Conservation (phyloP, 2,888 invertebrate species). For the Shargacucullia verbasci region DNA sequence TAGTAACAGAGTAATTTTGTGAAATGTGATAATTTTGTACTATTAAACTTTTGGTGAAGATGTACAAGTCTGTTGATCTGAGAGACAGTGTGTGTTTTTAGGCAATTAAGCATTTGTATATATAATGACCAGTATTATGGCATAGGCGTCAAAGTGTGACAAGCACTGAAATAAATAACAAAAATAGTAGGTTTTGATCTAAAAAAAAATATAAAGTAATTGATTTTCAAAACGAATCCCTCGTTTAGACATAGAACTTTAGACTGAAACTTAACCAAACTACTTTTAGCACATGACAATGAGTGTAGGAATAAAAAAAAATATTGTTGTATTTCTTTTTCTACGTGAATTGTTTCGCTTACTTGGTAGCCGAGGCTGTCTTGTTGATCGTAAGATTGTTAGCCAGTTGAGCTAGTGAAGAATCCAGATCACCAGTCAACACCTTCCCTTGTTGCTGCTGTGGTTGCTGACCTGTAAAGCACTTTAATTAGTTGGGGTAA, state of each 20-base stretch:
- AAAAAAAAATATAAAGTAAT: too few species aligned
- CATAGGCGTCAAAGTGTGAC: constrained; percentile 8
- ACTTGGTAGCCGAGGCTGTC: constrained; percentile 92
- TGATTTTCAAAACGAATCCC: too few species aligned
- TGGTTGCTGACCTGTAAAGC: constrained; percentile 75
- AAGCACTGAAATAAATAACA: constrained; percentile 9
- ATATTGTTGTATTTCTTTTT: not conserved
- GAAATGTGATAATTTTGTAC: not conserved
- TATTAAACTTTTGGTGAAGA: too few species aligned
- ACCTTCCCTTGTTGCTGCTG: constrained; percentile 91
- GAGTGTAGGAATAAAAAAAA: constrained; percentile 51
- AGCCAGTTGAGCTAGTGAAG: constrained; percentile 97
- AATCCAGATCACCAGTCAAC: constrained; percentile 97
- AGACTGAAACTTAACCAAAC: constrained; percentile 64
- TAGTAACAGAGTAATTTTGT: not conserved
- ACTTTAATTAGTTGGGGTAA: constrained; percentile 40
- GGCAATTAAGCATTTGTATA: constrained; percentile 5
- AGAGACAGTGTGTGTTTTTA: constrained; percentile 2
- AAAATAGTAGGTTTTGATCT: too few species aligned
- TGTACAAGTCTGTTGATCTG: too few species aligned
- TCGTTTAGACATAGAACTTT: constrained; percentile 25
- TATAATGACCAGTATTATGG: constrained; percentile 2
- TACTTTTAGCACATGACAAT: constrained; percentile 63
- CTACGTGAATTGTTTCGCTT: constrained; percentile 74
- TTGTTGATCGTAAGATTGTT: constrained; percentile 97